These are phyloP conservation scores for Conger conger DNA, from an alignment of 2,113 vertebrate species.

Conservation along the genomic window DNA sequence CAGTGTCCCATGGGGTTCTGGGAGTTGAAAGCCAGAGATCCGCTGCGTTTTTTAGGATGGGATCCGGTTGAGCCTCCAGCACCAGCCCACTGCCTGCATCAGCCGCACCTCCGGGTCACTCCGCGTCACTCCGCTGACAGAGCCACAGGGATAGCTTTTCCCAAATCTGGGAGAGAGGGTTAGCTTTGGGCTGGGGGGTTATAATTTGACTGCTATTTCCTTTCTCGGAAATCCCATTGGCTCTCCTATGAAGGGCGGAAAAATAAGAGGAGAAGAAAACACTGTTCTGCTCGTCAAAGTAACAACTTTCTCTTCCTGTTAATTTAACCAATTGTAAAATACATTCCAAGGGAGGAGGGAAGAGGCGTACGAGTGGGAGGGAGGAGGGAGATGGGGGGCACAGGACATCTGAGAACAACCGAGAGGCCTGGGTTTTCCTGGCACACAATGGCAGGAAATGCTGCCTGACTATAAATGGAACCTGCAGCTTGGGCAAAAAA, in stretches of 20 bases:
- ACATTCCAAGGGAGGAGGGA: slow-evolving; percentile 43
- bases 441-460: slow-evolving; percentile 83
- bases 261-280: slow-evolving; percentile 20
- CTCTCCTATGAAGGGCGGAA: slow-evolving; percentile 7
- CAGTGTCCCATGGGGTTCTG: slow-evolving; percentile 45
- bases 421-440: slow-evolving; percentile 74
- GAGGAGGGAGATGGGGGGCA: slow-evolving; percentile 29
- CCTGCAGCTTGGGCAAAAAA: slow-evolving; percentile 44
- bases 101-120: neutral
- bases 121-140: slow-evolving; percentile 39
- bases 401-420: slow-evolving; percentile 54
- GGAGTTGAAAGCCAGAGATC: slow-evolving; percentile 47
- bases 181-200: neutral
- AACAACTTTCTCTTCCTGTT: slow-evolving; percentile 54
- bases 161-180: neutral
- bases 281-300: slow-evolving; percentile 36
- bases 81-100: slow-evolving; percentile 39
- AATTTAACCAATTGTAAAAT: slow-evolving; percentile 47
- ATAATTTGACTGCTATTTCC: neutral
- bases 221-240: neutral
- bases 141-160: slow-evolving; percentile 44
- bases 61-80: slow-evolving; percentile 34
- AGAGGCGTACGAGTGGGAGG: slow-evolving; percentile 38
- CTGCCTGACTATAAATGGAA: slow-evolving; percentile 69
- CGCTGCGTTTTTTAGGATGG: slow-evolving; percentile 37